Evolutionary conservation across 2,113 vertebrate genomes (phyloP).

Genomic region (Tragelaphus imberbis): DNA sequence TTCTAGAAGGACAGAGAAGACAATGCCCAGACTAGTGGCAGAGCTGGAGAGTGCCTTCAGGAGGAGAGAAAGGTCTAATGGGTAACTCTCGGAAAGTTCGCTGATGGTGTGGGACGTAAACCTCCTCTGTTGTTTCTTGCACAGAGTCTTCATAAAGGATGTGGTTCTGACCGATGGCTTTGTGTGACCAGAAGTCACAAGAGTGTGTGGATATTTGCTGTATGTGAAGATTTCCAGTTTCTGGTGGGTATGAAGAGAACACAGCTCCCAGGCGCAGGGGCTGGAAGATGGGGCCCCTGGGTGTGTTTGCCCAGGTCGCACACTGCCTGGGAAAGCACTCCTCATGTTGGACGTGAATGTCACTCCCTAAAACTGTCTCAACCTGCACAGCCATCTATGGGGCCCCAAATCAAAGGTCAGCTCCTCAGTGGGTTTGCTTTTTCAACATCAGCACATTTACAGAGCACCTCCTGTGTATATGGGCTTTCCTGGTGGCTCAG

Average conservation of each 20-base stretch:
- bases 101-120: not conserved
- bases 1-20: not conserved
- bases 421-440: not conserved
- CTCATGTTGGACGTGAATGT: not conserved
- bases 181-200: not conserved
- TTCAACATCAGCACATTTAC: not conserved
- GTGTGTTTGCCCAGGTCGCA: accelerated
- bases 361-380: not conserved
- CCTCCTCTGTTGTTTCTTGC: not conserved
- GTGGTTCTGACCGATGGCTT: not conserved
- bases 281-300: not conserved
- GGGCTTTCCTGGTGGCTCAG: not conserved
- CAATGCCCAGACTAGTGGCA: not conserved
- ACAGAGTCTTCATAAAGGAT: not conserved
- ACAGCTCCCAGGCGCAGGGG: not conserved
- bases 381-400: not conserved
- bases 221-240: not conserved
- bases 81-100: not conserved
- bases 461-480: not conserved
- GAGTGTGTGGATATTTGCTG: not conserved
- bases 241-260: not conserved
- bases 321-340: not conserved
- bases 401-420: not conserved
- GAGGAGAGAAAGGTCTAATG: not conserved
- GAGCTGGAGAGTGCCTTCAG: not conserved